Base-by-base conservation (phyloP, 1,140 invertebrate genomes). In the Scaptomyza montana region DNA sequence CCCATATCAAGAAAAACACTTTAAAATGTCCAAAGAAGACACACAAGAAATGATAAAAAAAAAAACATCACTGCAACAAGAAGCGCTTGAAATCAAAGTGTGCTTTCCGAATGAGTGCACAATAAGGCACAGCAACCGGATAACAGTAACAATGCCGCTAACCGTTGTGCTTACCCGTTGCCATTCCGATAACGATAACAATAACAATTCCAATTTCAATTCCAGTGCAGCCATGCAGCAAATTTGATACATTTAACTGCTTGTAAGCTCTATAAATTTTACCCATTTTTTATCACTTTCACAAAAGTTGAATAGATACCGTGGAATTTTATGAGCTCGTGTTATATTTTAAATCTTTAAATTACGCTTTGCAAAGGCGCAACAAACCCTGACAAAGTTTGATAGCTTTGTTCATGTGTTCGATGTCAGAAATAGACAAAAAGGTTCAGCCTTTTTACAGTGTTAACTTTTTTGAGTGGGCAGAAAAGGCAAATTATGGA, bases 171-270 rank as follows among this genome's bases (percentile, higher is more conserved):
- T 33, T 12, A 43, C 39, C 39, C 54, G 43, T 30, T 56, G 36
- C 41, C 59, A 53, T 51, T 64, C 25, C 60, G 28, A 54, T 41
- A 16, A 12, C 47, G 33, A 66, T 59, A 41, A 19, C 53, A 57
- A 66, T 59, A 41, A 19, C 53, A 57, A 53, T 71, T 51, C 28
- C 49, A 67, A n/a, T 57, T 55, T 56, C 65, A 69, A 69, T 68
- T 39, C 13, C 51, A 64, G 54, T 50, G 59, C 59, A 77, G 16
- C 45, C 69, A 74, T 53, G 74, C 74, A 74, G 56, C 51, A 77
- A 77, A 74, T 77, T 77, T 77, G 75, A 66, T 66, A 74, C 53
- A 61, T 66, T 59, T 19, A 53, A 59, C 70, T 50, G 49, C 51
- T 55, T 57, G 56, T 68, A 16, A 28, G 13, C 36, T 28, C 46